These are phyloP conservation scores for Chorisops tibialis DNA, from an alignment of 2,888 invertebrate species.

Conservation along the genomic window DNA sequence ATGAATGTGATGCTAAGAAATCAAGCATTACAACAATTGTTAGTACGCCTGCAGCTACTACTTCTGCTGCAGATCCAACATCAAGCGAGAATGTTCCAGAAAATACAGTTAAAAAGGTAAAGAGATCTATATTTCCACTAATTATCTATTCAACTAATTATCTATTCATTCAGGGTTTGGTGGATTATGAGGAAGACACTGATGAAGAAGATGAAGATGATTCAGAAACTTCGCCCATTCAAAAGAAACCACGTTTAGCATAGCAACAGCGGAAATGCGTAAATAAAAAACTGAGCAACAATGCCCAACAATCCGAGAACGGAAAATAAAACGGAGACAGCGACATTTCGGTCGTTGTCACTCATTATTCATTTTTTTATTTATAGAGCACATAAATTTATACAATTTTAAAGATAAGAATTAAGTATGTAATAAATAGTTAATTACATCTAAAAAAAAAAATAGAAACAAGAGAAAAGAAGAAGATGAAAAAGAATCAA, in stretches of 20 bases:
- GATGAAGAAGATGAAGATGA: conserved; percentile 86
- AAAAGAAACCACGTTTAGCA: conserved; percentile 52
- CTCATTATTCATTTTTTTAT: conserved; percentile 38
- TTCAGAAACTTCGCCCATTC: conserved; percentile 46
- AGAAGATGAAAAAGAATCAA: conserved; percentile 9
- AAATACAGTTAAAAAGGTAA: conserved; percentile 18
- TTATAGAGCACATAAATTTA: conserved; percentile 39
- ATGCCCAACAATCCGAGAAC: conserved; percentile 31
- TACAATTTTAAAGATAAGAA: conserved; percentile 32
- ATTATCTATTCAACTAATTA: neutral
- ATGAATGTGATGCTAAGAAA: conserved; percentile 5
- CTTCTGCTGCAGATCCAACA: neutral
- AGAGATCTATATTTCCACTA: neutral
- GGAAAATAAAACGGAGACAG: conserved; percentile 22
- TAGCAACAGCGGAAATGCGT: conserved; percentile 42
- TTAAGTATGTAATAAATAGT: conserved; percentile 28
- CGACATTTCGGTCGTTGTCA: conserved; percentile 31
- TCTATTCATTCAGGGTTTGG: conserved; percentile 67
- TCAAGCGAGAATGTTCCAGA: conserved; percentile 1
- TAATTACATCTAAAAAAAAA: conserved; percentile 25
- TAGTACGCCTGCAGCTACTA: neutral
- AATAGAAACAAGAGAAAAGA: conserved; percentile 3
- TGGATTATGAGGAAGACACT: conserved; percentile 96
- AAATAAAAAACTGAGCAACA: conserved; percentile 20
- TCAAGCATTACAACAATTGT: neutral